phyloP scores from a whole-genome alignment of 2,113 vertebrate genomes.

The Osmerus mordax region DNA sequence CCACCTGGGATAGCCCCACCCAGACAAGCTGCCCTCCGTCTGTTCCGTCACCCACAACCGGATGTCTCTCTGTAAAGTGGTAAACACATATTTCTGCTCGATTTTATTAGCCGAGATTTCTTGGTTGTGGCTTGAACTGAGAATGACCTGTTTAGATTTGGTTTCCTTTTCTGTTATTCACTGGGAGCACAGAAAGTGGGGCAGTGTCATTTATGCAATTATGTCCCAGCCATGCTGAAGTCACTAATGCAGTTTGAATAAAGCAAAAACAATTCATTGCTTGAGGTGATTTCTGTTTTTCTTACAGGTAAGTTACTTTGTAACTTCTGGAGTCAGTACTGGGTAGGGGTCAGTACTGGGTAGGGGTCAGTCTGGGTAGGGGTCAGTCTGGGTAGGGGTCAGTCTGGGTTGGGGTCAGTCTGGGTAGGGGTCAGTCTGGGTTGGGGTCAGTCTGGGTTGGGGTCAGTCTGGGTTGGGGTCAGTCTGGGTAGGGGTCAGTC shows the following conservation, averaged over 20 bases:
- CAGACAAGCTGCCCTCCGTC: constrained; percentile 14
- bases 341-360: no score
- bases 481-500: no score
- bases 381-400: no score
- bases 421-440: background rate
- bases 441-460: background rate
- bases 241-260: constrained; percentile 44
- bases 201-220: constrained; percentile 59
- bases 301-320: no score
- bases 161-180: constrained; percentile 26
- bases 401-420: no score
- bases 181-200: constrained; percentile 8
- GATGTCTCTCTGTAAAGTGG: background rate
- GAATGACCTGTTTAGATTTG: constrained; percentile 27
- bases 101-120: constrained; percentile 33
- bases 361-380: no score
- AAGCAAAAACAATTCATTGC: constrained; percentile 36
- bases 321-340: no score
- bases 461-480: no score
- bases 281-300: constrained; percentile 39
- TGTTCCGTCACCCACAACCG: background rate
- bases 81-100: constrained; percentile 27
- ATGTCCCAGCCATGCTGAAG: constrained; percentile 36
- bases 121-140: constrained; percentile 18
- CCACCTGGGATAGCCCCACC: no score